These are phyloP conservation scores for Neodiprion lecontei DNA, from an alignment of 1,140 invertebrate species.

Conservation along the genomic window DNA sequence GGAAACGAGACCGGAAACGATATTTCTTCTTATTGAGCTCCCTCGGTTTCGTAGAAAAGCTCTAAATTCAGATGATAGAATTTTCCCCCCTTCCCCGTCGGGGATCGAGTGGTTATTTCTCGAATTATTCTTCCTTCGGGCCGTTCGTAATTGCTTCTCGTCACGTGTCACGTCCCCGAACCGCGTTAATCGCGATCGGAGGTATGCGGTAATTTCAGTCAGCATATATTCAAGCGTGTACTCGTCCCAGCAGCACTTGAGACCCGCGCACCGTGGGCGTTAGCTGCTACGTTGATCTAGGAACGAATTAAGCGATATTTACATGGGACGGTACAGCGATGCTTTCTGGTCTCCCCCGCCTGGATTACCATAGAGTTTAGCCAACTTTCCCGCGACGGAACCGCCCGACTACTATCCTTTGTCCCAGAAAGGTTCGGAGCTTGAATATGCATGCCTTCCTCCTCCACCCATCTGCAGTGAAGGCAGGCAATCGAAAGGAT, in stretches of 20 bases:
- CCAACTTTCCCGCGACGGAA: background rate
- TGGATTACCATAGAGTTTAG: conserved; percentile 3
- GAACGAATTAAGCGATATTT: conserved; percentile 1
- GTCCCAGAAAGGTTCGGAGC: background rate
- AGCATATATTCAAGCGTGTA: too few species aligned
- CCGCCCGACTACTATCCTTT: background rate
- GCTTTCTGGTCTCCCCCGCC: background rate
- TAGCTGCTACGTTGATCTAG: background rate
- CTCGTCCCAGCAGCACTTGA: background rate
- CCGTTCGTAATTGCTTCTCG: too few species aligned
- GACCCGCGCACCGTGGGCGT: too few species aligned
- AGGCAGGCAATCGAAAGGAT: background rate
- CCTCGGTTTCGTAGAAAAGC: background rate
- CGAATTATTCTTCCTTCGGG: too few species aligned
- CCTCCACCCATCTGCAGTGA: background rate
- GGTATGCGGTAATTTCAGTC: too few species aligned
- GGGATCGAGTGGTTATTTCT: too few species aligned
- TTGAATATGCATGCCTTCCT: background rate
- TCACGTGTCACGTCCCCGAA: too few species aligned
- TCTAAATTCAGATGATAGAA: background rate
- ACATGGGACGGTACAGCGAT: conserved; percentile 2
- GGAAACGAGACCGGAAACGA: background rate
- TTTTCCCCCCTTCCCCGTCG: too few species aligned
- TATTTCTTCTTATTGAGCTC: background rate
- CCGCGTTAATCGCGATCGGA: too few species aligned